A percentile compares a stretch with the other conserved stretches of the same genome.
phyloP scores from a whole-genome alignment of 2,888 invertebrate species.

The Acanthosepion pharaonis region DNA sequence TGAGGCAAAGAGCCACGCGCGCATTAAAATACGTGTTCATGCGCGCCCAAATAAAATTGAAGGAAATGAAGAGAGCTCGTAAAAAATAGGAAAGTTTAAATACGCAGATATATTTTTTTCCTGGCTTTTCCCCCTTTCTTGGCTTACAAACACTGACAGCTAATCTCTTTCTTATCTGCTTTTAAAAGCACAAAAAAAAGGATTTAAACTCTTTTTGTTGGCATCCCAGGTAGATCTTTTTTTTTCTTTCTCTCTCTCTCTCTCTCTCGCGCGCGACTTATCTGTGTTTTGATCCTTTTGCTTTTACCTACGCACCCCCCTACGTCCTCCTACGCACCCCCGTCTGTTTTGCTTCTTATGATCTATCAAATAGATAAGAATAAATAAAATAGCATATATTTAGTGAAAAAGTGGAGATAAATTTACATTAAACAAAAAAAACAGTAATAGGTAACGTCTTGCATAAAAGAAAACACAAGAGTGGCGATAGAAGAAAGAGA shows the following conservation, averaged over 20 bases:
- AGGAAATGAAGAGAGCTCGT: not conserved
- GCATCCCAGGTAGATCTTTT: not conserved
- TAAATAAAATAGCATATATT: not conserved
- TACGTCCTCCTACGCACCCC: too few relatives aligned
- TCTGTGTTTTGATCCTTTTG: not conserved
- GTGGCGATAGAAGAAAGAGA: too few relatives aligned
- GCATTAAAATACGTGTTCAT: not conserved
- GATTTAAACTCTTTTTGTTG: slow-evolving; percentile 7
- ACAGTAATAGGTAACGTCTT: too few relatives aligned
- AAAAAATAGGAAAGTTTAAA: not conserved
- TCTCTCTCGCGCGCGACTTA: not conserved
- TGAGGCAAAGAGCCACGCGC: not conserved
- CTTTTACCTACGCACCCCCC: not conserved
- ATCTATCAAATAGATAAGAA: not conserved
- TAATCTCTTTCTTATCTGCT: not conserved
- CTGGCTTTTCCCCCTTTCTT: not conserved
- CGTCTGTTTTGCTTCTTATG: not conserved
- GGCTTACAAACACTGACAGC: not conserved
- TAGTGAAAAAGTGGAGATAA: not conserved
- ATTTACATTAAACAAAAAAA: not conserved
- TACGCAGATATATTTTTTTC: not conserved
- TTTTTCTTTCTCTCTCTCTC: not conserved
- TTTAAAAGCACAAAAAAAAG: slow-evolving; percentile 12
- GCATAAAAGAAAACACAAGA: too few relatives aligned
- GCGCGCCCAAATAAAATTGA: not conserved